phyloP scores from a whole-genome alignment of 2,888 invertebrate species.

The Siphlonurus alternatus region DNA sequence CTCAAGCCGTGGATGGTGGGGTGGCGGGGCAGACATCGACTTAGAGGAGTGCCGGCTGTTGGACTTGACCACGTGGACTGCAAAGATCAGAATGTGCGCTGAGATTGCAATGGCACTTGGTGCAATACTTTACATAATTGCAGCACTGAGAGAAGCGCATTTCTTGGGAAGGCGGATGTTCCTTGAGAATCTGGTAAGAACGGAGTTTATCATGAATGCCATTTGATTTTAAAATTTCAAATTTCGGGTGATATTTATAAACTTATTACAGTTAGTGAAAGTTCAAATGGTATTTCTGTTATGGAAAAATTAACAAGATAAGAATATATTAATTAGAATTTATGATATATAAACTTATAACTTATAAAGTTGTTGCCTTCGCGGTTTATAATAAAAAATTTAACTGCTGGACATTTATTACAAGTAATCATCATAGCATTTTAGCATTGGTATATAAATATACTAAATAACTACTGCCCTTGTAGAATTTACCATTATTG shows the following conservation, averaged over 20 bases:
- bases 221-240: background rate
- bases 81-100: constrained; percentile 53
- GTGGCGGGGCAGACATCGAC: constrained; percentile 34
- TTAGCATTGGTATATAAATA: too few species aligned
- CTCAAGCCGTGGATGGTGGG: constrained; percentile 34
- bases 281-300: background rate
- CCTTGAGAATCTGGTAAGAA: constrained; percentile 73
- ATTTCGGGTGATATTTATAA: background rate
- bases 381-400: too few species aligned
- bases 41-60: constrained; percentile 49
- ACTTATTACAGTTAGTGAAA: background rate
- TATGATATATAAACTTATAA: too few species aligned
- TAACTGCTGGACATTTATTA: too few species aligned
- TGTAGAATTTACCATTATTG: too few species aligned
- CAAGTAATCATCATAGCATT: too few species aligned
- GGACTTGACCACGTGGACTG: constrained; percentile 39
- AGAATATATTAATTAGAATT: too few species aligned
- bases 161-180: constrained; percentile 90
- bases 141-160: constrained; percentile 71
- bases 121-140: constrained; percentile 65
- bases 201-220: background rate
- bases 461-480: too few species aligned
- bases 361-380: too few species aligned
- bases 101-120: constrained; percentile 69
- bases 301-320: constrained; percentile 5